Evolutionary conservation across 2,888 invertebrate species (phyloP), one percentile per base, ranked within the genome.

Genomic region (Therioaphis trifolii): DNA sequence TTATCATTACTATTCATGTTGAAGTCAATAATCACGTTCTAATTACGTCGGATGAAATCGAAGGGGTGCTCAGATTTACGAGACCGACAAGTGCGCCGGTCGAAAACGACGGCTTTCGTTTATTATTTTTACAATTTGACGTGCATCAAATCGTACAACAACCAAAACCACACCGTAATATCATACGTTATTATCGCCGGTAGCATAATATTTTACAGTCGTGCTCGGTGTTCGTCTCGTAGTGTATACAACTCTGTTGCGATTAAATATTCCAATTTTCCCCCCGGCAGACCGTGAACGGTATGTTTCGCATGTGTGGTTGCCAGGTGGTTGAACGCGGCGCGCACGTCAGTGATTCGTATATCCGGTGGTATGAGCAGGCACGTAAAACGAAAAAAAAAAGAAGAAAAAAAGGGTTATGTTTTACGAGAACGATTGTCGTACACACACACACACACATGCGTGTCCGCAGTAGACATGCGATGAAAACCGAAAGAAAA

Each of bases 281-380:
- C 46, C n/a, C 27, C 29, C 29, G 46, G 15, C 46, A 76, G 63
- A 76, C 61, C 63, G 24, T 76, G 63, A 76, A 76, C 76, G 4
- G 4, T 68, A 24, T 18, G 77, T 77, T 77, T 77, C 77, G 77
- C 77, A 68, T 68, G 77, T 77, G 77, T 77, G 77, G 66, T 77
- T 49, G 77, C 77, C 77, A 77, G 77, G 66, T 77, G 77, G 77
- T 77, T 66, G 77, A 77, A 77, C 61, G 15, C 46, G 46, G 12
- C 46, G 46, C 58, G 66, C 35, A 49, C 11, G 77, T 68, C 35
- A 52, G 66, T 35, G 76, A 76, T 76, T 76, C 76, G 49, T 77
- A 18, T 77, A 77, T 77, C 77, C 77, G 77, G 77, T 24, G 29
- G 75, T 58, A 12, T 11, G 35, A 52, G 40, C 49, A 11, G 7